These are phyloP conservation scores for Enteromius radiatus DNA, from an alignment of 2,797 vertebrate genomes.

Conservation along the genomic window DNA sequence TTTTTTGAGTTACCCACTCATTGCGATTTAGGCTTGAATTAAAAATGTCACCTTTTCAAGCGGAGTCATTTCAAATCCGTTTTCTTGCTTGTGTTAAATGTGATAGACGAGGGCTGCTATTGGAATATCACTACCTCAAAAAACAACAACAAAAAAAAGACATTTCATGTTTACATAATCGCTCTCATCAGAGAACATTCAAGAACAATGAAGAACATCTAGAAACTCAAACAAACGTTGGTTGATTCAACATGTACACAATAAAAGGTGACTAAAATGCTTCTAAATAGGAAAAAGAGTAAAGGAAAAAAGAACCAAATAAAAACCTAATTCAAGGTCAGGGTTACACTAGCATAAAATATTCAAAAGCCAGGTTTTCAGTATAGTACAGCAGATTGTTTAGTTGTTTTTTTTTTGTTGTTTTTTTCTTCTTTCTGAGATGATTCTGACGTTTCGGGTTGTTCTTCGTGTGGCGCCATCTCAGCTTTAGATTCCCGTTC, in stretches of 20 bases:
- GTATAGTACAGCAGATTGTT: conserved; percentile 88
- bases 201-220: conserved; percentile 76
- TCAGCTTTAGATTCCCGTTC: conserved; percentile 70
- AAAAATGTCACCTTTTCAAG: conserved; percentile 64
- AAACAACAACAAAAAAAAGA: conserved; percentile 43
- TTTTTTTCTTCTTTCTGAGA: conserved; percentile 77
- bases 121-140: conserved; percentile 74
- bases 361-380: conserved; percentile 85
- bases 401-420: conserved; percentile 51
- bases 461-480: conserved; percentile 82
- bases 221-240: conserved; percentile 58
- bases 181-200: conserved; percentile 57
- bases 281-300: conserved; percentile 68
- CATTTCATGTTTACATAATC: conserved; percentile 60
- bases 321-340: conserved; percentile 74
- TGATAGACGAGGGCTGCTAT: conserved; percentile 72
- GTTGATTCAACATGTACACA: conserved; percentile 73
- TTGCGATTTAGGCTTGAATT: conserved; percentile 65
- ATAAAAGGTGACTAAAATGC: conserved; percentile 75
- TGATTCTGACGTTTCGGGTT: conserved; percentile 75
- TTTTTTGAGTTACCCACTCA: conserved; percentile 73
- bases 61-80: conserved; percentile 55
- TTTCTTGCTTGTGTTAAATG: conserved; percentile 73
- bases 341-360: conserved; percentile 80
- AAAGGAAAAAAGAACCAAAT: conserved; percentile 66